Conservation (phyloP, 2,113 vertebrate species). For the Myiopsitta monachus region DNA sequence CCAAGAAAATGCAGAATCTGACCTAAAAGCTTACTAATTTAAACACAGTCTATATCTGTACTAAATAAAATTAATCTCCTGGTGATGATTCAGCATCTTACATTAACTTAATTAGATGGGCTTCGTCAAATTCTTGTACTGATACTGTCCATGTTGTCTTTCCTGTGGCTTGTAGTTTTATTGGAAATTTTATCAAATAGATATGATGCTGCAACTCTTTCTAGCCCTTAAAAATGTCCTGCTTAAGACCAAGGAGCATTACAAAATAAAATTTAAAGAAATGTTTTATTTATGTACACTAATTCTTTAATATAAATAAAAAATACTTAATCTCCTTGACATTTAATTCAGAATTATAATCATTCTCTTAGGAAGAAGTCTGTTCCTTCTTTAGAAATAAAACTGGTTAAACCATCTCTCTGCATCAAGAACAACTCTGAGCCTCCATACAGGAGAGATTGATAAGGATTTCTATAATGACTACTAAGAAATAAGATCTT, state of each 20-base stretch:
- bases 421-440: neutral
- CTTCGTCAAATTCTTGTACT: neutral
- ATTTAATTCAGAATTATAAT: neutral
- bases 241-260: neutral
- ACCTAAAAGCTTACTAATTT: neutral
- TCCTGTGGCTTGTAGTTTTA: neutral
- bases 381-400: neutral
- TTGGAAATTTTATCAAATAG: neutral
- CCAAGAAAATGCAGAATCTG: neutral
- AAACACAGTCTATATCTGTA: neutral
- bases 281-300: rapidly evolving
- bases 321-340: neutral
- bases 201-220: neutral
- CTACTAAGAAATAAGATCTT: neutral
- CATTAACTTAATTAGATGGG: neutral
- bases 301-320: neutral
- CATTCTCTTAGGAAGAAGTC: neutral
- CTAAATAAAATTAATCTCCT: neutral
- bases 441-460: neutral
- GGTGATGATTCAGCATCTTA: neutral
- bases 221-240: neutral
- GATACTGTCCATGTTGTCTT: neutral
- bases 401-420: neutral
- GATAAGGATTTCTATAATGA: neutral
- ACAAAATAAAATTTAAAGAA: neutral